Conservation (phyloP, 2,888 invertebrate genomes). For the Eupelmus urozonus region DNA sequence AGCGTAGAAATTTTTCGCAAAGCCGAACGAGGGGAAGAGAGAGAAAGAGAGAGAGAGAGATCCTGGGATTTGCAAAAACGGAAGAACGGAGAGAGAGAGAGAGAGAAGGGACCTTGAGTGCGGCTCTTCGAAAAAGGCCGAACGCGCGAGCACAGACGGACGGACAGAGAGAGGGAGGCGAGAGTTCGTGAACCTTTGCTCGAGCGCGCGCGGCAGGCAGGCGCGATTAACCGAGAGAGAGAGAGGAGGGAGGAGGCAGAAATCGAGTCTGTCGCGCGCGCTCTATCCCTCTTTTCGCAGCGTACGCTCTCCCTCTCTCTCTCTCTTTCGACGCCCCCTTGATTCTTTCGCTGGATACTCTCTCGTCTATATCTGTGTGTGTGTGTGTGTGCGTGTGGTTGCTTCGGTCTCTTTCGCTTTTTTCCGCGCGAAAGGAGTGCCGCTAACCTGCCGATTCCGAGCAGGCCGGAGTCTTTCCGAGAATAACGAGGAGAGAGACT, state of each 20-base stretch:
- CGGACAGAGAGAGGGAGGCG: conserved; percentile 15
- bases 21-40: conserved; percentile 38
- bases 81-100: conserved; percentile 40
- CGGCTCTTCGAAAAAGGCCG: conserved; percentile 47
- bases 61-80: conserved; percentile 60
- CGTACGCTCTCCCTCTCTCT: conserved; percentile 30
- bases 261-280: conserved; percentile 46
- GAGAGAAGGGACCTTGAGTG: conserved; percentile 52
- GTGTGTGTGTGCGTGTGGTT: background rate
- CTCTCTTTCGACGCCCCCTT: conserved; percentile 41
- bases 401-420: conserved; percentile 26
- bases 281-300: conserved; percentile 32
- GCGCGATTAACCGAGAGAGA: conserved; percentile 52
- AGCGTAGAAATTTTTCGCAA: conserved; percentile 55
- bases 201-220: conserved; percentile 27
- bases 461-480: conserved; percentile 28
- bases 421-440: conserved; percentile 47
- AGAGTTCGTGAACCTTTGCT: conserved; percentile 61
- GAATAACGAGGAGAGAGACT: conserved; percentile 31
- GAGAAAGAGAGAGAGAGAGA: conserved; percentile 45
- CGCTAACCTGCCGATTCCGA: conserved; percentile 54
- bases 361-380: conserved; percentile 22
- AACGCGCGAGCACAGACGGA: conserved; percentile 22
- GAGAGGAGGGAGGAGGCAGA: conserved; percentile 5
- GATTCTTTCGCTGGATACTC: conserved; percentile 36